A percentile compares a stretch with the other conserved stretches of the same genome.
Evolutionary conservation across 1,140 invertebrate species (phyloP).

Genomic region (Ceratina australensis): DNA sequence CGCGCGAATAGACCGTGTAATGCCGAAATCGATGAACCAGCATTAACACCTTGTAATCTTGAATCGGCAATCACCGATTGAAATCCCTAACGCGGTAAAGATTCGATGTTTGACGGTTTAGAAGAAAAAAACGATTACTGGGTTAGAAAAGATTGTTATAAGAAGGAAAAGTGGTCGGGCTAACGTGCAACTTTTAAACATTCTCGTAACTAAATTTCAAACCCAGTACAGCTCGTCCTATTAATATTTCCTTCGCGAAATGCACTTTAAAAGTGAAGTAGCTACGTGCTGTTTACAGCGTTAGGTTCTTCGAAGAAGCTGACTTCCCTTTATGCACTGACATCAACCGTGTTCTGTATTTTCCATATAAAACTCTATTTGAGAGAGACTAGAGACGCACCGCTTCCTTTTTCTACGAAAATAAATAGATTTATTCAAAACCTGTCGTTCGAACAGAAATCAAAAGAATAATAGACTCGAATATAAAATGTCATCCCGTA

Average conservation of each 20-base stretch:
- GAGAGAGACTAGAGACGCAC: too few relatives aligned
- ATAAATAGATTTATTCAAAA: too few relatives aligned
- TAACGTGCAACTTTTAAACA: slow-evolving; percentile 8
- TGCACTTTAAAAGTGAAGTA: slow-evolving; percentile 17
- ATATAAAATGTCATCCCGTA: too few relatives aligned
- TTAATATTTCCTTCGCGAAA: slow-evolving; percentile 20
- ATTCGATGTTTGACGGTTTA: slow-evolving; percentile 52
- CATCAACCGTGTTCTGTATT: not conserved
- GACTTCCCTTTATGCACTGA: not conserved
- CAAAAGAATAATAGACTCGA: too few relatives aligned
- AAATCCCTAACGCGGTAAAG: slow-evolving; percentile 44
- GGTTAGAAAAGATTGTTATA: not conserved
- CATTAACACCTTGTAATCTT: slow-evolving; percentile 59
- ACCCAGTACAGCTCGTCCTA: not conserved
- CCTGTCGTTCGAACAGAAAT: too few relatives aligned
- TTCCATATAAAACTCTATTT: not conserved
- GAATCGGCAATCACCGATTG: slow-evolving; percentile 60
- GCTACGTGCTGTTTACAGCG: slow-evolving; percentile 7
- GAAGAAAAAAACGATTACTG: slow-evolving; percentile 37
- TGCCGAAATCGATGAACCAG: slow-evolving; percentile 34
- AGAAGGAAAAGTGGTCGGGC: slow-evolving; percentile 6
- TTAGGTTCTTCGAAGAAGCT: not conserved
- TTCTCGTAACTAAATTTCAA: slow-evolving; percentile 6
- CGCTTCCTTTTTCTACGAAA: too few relatives aligned
- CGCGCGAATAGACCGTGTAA: slow-evolving; percentile 15